A percentile compares a stretch with the other conserved stretches of the same genome.
Evolutionary conservation across 2,113 vertebrate species (phyloP).

Genomic region (Actinemys pallida): DNA sequence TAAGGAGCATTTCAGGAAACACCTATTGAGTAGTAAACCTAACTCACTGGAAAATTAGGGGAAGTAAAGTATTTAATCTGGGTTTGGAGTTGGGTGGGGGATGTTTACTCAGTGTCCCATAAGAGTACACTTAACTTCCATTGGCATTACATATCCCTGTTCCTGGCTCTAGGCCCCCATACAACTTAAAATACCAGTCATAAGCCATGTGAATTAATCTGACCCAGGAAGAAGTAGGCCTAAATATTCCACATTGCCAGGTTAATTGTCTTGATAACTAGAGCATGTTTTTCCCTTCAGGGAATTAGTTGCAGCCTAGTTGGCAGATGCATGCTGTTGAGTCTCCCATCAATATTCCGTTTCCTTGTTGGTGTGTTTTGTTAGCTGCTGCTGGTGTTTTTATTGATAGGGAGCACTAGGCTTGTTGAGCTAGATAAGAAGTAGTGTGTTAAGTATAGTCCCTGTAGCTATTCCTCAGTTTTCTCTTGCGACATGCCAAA

Average conservation of each 20-base stretch:
- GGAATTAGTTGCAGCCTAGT: neutral
- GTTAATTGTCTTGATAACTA: neutral
- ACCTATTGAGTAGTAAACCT: neutral
- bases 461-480: neutral
- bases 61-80: constrained; percentile 35
- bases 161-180: constrained; percentile 47
- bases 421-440: neutral
- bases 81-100: constrained; percentile 39
- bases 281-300: constrained; percentile 1
- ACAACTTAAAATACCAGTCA: constrained; percentile 65
- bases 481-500: neutral
- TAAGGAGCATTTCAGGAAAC: neutral
- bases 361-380: neutral
- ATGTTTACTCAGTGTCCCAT: constrained; percentile 55
- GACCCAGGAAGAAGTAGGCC: neutral
- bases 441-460: neutral
- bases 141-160: constrained; percentile 28
- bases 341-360: neutral
- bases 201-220: constrained; percentile 5
- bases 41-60: constrained; percentile 18
- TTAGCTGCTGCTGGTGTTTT: neutral
- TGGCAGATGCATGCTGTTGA: neutral
- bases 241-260: neutral
- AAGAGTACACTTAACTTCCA: constrained; percentile 16
- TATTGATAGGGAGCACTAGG: neutral